Evolutionary conservation across 2,797 vertebrate species (phyloP), one percentile per base, ranked within the genome.

Genomic region (Gobionotothen gibberifrons): DNA sequence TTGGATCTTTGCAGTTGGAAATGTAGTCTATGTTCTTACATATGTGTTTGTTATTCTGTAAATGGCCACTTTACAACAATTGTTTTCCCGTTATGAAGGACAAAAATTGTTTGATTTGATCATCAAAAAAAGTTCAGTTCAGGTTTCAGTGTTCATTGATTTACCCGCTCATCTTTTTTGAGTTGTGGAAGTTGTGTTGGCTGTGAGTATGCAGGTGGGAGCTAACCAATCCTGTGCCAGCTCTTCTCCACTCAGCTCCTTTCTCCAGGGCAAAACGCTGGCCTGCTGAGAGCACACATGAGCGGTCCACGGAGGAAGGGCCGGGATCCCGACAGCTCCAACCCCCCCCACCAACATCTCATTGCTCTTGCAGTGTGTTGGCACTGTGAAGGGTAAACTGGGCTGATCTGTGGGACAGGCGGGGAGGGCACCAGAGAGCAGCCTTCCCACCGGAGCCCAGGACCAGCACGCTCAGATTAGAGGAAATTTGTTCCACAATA

Each of bases 401-500:
- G 85, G 87, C 84, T 87, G 88, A 91, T 90, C 88, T 43, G 40
- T 67, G 69, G 77, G 86, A 89, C 88, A 85, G 92, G 87, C 72
- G 5, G 87, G 89, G 90, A 90, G 89, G 87, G 87, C 89, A 87
- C 84, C 81, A 76, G 89, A 92, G 89, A 90, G 90, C 83, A 90
- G 91, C 87, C 83, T 92, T 93, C 93, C 93, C 93, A 92, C 88
- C 65, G 93, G 85, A 72, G 85, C 90, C 91, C 87, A 83, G 84
- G 90, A 86, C 79, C 94, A 94, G 95, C 95, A 93, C 94, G 91
- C 94, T 94, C 95, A 94, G 94, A 95, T 96, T 96, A 96, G 94
- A 93, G 93, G 87, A 93, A 94, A 94, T 97, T 98, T 96, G 95
- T 96, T 96, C 94, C 94, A 93, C 94, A 90, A 84, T 93, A 94